These are phyloP conservation scores for Ommatoiulus sabulosus DNA, from an alignment of 2,888 invertebrate species.

Conservation along the genomic window DNA sequence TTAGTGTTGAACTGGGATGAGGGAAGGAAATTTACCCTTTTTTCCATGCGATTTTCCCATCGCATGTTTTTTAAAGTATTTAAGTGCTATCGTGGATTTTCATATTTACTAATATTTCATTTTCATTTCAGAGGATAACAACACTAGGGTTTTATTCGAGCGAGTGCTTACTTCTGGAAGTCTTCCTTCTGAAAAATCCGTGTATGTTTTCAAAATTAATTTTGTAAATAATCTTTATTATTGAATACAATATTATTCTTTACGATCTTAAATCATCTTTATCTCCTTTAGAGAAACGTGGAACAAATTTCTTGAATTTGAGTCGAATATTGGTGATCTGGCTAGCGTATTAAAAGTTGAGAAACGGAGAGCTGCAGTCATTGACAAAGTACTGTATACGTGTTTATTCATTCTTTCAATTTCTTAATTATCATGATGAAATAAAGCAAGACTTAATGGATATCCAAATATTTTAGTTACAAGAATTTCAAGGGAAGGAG, in stretches of 20 bases:
- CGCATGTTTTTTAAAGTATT: too few species aligned
- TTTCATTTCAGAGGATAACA: constrained; percentile 89
- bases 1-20: constrained; percentile 7
- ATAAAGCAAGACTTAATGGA: neutral
- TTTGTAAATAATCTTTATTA: neutral
- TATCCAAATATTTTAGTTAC: neutral
- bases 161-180: constrained; percentile 93
- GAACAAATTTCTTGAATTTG: constrained; percentile 98
- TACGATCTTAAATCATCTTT: neutral
- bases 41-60: too few species aligned
- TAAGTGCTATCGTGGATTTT: too few species aligned
- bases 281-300: constrained; percentile 86
- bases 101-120: constrained; percentile 57
- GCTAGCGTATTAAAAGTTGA: constrained; percentile 98
- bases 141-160: constrained; percentile 98
- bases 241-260: neutral
- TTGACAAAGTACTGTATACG: constrained; percentile 89
- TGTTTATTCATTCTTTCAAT: neutral
- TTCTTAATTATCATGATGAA: neutral
- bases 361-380: constrained; percentile 87
- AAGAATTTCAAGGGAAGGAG: constrained; percentile 95
- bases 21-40: neutral
- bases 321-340: constrained; percentile 97
- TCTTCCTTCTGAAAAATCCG: constrained; percentile 89
- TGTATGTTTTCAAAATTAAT: constrained; percentile 71